phyloP scores from a whole-genome alignment of 2,797 vertebrate genomes.

The Scolopax bukidnonensis region DNA sequence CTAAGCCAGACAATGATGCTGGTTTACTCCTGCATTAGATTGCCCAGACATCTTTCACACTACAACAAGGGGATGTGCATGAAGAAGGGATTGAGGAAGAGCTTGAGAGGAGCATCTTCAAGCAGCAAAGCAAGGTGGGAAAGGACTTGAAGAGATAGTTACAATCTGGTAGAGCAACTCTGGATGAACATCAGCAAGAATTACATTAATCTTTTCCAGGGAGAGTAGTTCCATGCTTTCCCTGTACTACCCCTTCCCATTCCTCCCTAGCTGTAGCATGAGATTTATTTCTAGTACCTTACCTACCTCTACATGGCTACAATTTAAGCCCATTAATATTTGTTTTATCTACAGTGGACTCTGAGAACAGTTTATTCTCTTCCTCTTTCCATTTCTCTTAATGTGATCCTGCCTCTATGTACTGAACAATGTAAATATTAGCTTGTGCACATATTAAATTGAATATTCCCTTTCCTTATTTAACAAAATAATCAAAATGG shows the following conservation, averaged over 20 bases:
- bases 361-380: slow-evolving; percentile 6
- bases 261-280: background rate
- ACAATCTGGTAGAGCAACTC: background rate
- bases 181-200: background rate
- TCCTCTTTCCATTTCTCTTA: background rate
- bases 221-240: background rate
- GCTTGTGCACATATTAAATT: background rate
- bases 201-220: background rate
- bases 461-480: slow-evolving; percentile 20
- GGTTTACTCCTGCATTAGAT: too few relatives aligned
- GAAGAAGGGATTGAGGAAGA: background rate
- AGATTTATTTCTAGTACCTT: background rate
- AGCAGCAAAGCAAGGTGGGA: background rate
- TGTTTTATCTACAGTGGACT: background rate
- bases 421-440: slow-evolving; percentile 54
- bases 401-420: background rate
- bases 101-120: background rate
- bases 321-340: slow-evolving; percentile 12
- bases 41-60: too few relatives aligned
- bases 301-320: background rate
- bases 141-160: background rate
- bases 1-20: too few relatives aligned
- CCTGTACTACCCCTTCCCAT: background rate
- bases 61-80: too few relatives aligned
- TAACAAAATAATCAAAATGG: slow-evolving; percentile 13